Evolutionary conservation across 2,113 vertebrate genomes (phyloP).

Genomic region (Peromyscus polionotus): DNA sequence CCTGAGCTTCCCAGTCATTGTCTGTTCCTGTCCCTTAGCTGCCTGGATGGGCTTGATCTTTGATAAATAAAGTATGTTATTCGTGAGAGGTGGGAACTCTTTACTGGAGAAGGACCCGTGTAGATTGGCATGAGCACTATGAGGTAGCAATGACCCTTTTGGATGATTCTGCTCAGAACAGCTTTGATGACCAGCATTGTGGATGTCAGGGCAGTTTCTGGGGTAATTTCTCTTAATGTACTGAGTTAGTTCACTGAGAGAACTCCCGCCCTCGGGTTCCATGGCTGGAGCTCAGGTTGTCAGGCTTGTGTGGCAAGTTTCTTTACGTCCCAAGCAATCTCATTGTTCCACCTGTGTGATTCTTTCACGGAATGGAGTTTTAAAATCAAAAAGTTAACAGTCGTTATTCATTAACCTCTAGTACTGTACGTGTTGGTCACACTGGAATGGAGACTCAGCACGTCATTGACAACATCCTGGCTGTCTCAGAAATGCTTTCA

Average conservation of each 20-base stretch:
- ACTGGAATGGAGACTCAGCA: slow-evolving; percentile 71
- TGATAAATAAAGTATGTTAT: no score
- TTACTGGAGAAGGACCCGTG: background rate
- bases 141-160: background rate
- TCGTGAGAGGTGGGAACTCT: background rate
- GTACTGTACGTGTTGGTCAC: slow-evolving; percentile 72
- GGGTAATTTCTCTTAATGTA: background rate
- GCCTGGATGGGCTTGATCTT: background rate
- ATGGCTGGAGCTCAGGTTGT: no score
- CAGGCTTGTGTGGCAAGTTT: background rate
- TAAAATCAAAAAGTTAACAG: background rate
- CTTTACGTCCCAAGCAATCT: background rate
- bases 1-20: background rate
- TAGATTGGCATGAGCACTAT: no score
- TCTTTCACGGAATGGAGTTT: background rate
- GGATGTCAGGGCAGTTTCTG: background rate
- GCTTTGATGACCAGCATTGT: background rate
- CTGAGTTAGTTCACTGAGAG: background rate
- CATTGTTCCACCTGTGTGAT: background rate
- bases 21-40: background rate
- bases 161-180: background rate
- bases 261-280: background rate
- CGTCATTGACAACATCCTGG: slow-evolving; percentile 46
- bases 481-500: slow-evolving; percentile 44
- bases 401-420: slow-evolving; percentile 42